phyloP scores from a whole-genome alignment of 2,888 invertebrate genomes.

The Temnothorax rugatulus region DNA sequence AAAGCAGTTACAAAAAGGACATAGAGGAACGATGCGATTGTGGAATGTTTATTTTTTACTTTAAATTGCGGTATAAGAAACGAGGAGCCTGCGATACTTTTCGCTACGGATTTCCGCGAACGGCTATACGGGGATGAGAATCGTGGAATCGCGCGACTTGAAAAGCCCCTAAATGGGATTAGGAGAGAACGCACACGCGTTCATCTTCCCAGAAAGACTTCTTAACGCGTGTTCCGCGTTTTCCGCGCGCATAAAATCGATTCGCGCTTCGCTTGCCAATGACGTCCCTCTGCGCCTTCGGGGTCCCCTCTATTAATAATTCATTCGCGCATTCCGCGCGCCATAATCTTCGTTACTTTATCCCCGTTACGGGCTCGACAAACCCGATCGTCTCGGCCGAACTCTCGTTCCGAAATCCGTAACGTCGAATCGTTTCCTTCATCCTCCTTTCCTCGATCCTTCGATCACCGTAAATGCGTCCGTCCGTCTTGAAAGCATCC shows the following conservation, averaged over 20 bases:
- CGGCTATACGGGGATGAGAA: background rate
- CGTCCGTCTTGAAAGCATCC: too few species aligned
- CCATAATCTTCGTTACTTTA: conserved; percentile 64
- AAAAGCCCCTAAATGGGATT: background rate
- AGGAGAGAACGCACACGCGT: background rate
- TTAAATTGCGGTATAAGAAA: background rate
- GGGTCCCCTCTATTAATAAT: conserved; percentile 79
- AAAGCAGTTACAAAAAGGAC: too few species aligned
- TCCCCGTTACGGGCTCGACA: conserved; percentile 6
- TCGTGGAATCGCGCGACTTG: background rate
- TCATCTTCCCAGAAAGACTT: conserved; percentile 21
- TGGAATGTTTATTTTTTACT: background rate
- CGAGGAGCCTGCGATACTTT: background rate
- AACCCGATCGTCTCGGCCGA: background rate
- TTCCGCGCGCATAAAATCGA: conserved; percentile 37
- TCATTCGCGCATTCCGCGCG: conserved; percentile 77
- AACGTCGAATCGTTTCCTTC: background rate
- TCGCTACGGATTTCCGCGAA: background rate
- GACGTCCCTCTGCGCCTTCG: background rate
- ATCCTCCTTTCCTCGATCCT: background rate
- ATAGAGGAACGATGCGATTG: background rate
- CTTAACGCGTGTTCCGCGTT: conserved; percentile 30
- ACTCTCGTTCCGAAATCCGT: background rate
- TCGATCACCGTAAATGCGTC: background rate
- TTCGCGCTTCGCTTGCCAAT: conserved; percentile 35